Base-by-base conservation (phyloP, 2,888 invertebrate genomes). In the Drosophila leonis region DNA sequence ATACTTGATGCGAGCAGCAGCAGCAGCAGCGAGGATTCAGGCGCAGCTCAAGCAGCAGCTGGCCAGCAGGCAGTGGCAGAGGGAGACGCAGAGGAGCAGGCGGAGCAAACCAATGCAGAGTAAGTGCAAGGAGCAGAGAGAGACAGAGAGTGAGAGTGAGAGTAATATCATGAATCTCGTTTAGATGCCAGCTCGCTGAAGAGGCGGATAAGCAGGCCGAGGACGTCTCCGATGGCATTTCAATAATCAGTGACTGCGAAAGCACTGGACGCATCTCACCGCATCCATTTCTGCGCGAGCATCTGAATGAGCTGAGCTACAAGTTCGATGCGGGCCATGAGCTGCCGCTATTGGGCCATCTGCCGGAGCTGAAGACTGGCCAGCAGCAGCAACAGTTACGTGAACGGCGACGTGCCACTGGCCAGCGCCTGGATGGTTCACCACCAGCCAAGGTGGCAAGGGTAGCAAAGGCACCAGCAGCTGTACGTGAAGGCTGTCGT, bases 171-270 rank as follows among this genome's bases (percentile, higher is more conserved):
- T 0, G n/a, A 2, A 13, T 44, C 31, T 8, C 24, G 4, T 13
- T 12, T 46, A 83, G 87, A 54, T 63, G 73, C 75, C 73, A 56
- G 65, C 65, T 60, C 54, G 46, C 44, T 24, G 82, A 76, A 3
- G 78, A 83, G 56, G 35, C 69, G 7, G 88, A 83, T 59, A n/a
- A n/a, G n/a, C n/a, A 73, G 54, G 63, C 68, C 12, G 92, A 92
- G 56, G 92, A 93, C 60, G 73, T 92, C n/a, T 93, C 93, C 10
- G 92, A 93, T 82, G 93, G 92, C 44, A 92, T 93, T 46, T 93
- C 93, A 12, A 90, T 93, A 31, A 93, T 93, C n/a, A 92, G 93
- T 72, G 92, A 93, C 63, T 91, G 90, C 71, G 92, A 93, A 56
- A 92, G 92, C 76, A 86, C 87, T n/a, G 92, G 90, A 8, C 86